Percentiles rank a stretch among this genome's conserved stretches.
phyloP scores from a whole-genome alignment of 2,113 vertebrate species.

The Coracopsis vasa region DNA sequence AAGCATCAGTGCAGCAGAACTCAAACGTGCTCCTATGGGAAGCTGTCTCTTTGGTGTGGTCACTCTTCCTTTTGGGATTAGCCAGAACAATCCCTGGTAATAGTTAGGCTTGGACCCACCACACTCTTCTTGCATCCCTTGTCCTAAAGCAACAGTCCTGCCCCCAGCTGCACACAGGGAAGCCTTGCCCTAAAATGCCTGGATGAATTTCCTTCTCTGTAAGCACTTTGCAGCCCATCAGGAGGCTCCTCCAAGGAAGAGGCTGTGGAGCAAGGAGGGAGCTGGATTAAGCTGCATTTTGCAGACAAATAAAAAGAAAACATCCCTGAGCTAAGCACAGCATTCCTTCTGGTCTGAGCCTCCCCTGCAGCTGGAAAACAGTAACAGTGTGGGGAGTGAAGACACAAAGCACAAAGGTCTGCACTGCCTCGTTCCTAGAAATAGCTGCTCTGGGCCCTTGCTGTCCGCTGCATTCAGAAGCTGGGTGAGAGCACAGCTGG shows the following conservation, averaged over 20 bases:
- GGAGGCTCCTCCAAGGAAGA: background rate
- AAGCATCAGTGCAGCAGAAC: accelerated
- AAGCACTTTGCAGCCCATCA: background rate
- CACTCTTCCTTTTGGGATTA: background rate
- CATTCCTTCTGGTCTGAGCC: accelerated
- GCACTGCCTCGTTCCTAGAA: background rate
- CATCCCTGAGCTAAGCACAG: background rate
- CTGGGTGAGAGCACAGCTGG: background rate
- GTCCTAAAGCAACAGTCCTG: background rate
- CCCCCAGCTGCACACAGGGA: accelerated
- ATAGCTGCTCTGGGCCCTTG: background rate
- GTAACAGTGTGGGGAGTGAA: background rate
- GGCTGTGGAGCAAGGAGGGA: background rate
- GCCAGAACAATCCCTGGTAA: accelerated
- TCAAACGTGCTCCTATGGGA: accelerated
- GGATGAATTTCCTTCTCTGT: background rate
- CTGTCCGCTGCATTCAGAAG: accelerated
- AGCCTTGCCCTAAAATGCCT: background rate
- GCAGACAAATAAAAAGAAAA: background rate
- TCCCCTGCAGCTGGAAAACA: background rate
- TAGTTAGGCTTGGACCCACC: accelerated
- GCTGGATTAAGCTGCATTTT: background rate
- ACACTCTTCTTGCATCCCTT: background rate
- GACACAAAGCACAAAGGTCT: background rate
- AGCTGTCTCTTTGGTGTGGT: accelerated